These are phyloP conservation scores for Drosophila repletoides DNA, from an alignment of 1,140 invertebrate genomes.

Conservation along the genomic window DNA sequence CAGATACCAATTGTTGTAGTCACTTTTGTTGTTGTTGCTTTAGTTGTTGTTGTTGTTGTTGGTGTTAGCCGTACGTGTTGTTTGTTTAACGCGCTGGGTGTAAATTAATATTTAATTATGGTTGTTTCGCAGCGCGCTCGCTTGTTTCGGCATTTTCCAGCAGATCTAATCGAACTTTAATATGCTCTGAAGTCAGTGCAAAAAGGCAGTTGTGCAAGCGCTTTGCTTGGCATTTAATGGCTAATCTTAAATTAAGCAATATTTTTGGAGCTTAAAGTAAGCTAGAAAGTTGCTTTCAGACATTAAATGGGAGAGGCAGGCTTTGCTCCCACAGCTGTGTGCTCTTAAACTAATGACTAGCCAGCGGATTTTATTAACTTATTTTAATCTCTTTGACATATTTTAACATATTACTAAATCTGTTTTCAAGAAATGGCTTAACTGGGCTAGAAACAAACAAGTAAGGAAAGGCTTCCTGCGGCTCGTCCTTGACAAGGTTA, in stretches of 20 bases:
- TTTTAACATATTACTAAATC: too few relatives aligned
- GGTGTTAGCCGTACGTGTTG: constrained; percentile 54
- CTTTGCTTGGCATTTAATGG: constrained; percentile 14
- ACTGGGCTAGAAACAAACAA: too few relatives aligned
- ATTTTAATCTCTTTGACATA: too few relatives aligned
- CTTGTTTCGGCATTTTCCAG: constrained; percentile 54
- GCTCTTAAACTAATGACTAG: too few relatives aligned
- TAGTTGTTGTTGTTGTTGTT: constrained; percentile 31
- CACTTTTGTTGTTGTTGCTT: constrained; percentile 25
- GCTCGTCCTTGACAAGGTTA: too few relatives aligned
- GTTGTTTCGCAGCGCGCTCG: constrained; percentile 48
- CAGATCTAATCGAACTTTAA: constrained; percentile 66
- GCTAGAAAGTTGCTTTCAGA: not conserved
- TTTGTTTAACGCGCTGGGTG: constrained; percentile 74
- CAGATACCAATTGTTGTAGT: constrained; percentile 41
- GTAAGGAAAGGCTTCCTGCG: too few relatives aligned
- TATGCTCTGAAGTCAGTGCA: constrained; percentile 44
- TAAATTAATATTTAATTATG: constrained; percentile 81
- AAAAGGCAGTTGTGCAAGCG: constrained; percentile 39
- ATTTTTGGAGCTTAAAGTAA: constrained; percentile 13
- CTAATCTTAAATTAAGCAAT: constrained; percentile 10
- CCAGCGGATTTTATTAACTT: too few relatives aligned
- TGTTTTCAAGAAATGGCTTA: too few relatives aligned
- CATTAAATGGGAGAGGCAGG: constrained; percentile 18
- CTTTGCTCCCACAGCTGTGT: too few relatives aligned